Percentiles rank a stretch among this genome's conserved stretches.
phyloP scores from a whole-genome alignment of 2,797 vertebrate genomes.

The Megalops cyprinoides region DNA sequence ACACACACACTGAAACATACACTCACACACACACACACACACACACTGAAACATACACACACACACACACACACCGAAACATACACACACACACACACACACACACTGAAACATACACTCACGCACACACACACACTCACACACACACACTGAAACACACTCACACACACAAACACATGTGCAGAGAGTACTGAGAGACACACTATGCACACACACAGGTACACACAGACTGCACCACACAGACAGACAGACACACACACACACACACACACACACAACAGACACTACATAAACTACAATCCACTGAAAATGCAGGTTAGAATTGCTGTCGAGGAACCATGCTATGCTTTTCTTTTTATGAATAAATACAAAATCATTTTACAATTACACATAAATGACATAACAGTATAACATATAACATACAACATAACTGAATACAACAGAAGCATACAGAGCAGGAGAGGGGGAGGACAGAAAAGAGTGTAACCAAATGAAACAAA shows the following conservation, averaged over 20 bases:
- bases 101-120: too few species aligned
- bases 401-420: background rate
- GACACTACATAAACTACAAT: too few species aligned
- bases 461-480: too few species aligned
- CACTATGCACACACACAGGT: slow-evolving; percentile 6
- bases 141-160: slow-evolving; percentile 16
- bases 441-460: too few species aligned
- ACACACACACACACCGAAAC: slow-evolving; percentile 30
- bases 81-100: slow-evolving; percentile 30
- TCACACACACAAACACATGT: slow-evolving; percentile 41
- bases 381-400: background rate
- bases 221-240: background rate
- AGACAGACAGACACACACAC: background rate
- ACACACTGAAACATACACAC: background rate
- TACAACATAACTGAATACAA: background rate
- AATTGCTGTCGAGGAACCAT: too few species aligned
- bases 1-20: slow-evolving; percentile 43
- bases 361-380: too few species aligned
- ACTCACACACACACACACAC: too few species aligned
- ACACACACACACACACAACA: background rate
- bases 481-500: too few species aligned
- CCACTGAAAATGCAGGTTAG: too few species aligned
- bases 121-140: slow-evolving; percentile 6
- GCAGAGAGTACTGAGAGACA: background rate
- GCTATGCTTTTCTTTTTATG: too few species aligned